Evolutionary conservation across 2,888 invertebrate genomes (phyloP).

Genomic region (Nipponacmea schrenckii): DNA sequence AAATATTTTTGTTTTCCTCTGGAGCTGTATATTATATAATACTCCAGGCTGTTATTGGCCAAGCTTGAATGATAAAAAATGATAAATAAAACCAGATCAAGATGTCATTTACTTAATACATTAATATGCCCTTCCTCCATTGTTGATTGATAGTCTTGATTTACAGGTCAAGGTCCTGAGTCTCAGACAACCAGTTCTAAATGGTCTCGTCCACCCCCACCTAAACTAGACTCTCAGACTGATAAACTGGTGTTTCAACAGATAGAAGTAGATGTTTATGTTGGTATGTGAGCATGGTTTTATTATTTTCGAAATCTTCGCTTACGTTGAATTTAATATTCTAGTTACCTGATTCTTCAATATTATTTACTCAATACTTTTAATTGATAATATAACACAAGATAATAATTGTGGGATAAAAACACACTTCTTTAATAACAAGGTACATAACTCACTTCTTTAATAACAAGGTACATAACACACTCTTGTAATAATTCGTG

Average conservation of each 20-base stretch:
- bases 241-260: constrained; percentile 89
- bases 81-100: not conserved
- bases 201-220: constrained; percentile 80
- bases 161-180: constrained; percentile 52
- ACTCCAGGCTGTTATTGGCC: too few relatives aligned
- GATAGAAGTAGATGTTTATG: constrained; percentile 91
- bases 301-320: too few relatives aligned
- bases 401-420: too few relatives aligned
- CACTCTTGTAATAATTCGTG: too few relatives aligned
- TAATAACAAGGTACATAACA: too few relatives aligned
- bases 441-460: too few relatives aligned
- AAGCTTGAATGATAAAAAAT: not conserved
- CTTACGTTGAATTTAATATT: not conserved
- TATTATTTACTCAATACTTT: not conserved
- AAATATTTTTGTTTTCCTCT: too few relatives aligned
- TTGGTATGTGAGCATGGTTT: constrained; percentile 68
- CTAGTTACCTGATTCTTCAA: not conserved
- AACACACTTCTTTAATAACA: too few relatives aligned
- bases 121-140: not conserved
- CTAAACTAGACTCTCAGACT: constrained; percentile 76
- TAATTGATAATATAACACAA: too few relatives aligned
- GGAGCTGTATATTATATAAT: too few relatives aligned
- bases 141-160: not conserved
- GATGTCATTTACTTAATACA: too few relatives aligned
- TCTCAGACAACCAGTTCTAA: constrained; percentile 42